Evolutionary conservation across 2,797 vertebrate genomes (phyloP).

Genomic region (Centropyge bicolor): DNA sequence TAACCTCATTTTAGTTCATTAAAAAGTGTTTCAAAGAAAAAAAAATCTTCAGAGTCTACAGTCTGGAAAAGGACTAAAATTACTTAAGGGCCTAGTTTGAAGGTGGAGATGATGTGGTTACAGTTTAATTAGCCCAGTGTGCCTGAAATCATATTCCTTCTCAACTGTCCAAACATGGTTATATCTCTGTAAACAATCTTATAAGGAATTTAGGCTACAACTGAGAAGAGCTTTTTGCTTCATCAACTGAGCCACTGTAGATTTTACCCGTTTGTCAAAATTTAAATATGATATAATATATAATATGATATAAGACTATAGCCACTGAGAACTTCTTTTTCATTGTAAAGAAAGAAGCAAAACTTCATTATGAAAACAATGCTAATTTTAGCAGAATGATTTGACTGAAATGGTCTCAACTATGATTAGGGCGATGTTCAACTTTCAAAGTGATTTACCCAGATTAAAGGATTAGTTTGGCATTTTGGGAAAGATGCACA

Average conservation of each 20-base stretch:
- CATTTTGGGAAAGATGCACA: no score
- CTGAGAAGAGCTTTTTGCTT: neutral
- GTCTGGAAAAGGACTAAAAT: neutral
- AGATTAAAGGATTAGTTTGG: neutral
- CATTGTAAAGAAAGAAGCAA: no score
- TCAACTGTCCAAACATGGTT: neutral
- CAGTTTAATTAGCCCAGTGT: neutral
- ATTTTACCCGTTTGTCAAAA: neutral
- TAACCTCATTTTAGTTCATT: neutral
- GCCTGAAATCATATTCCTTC: neutral
- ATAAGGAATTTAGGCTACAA: neutral
- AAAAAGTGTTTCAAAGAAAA: neutral
- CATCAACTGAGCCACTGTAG: neutral
- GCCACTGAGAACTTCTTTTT: no score
- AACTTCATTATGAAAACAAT: no score
- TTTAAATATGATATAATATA: no score
- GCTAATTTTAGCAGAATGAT: no score
- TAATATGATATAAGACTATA: no score
- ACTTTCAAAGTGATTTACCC: neutral
- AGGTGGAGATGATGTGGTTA: neutral
- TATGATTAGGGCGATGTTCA: no score
- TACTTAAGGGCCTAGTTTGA: neutral
- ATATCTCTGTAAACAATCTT: neutral
- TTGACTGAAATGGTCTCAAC: neutral
- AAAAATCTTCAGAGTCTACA: neutral